Evolutionary conservation across 2,888 invertebrate genomes (phyloP), one percentile per base, ranked within the genome.

Genomic region (Tinea semifulvella): DNA sequence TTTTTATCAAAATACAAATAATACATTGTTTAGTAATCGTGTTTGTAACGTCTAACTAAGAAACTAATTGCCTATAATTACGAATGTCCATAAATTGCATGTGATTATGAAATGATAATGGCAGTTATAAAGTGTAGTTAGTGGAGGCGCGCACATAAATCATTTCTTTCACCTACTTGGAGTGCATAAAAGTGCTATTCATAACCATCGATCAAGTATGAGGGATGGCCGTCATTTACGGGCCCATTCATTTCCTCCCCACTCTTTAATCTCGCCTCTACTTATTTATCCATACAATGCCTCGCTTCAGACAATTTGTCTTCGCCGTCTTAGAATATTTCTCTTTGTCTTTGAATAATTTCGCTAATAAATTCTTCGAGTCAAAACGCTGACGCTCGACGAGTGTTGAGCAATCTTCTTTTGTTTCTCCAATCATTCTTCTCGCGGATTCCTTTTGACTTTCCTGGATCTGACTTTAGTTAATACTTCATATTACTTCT

Each of bases 341-440:
- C 63, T 65, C 69, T 70, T 74, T 76, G 73, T 74, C 70, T 71
- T 67, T 70, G 71, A 76, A 63, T 74, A 71, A 75, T 76, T 75
- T 63, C 63, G 63, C 68, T 68, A 71, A 74, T 74, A 76, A 75
- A 71, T 74, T 65, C 62, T 58, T 60, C 60, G 64, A 70, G 67
- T 71, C 68, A 67, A 64, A 72, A 65, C 65, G 36, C 31, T 31
- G 7, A 5, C 31, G 4, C 3, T 11, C 16, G 42, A 16, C 42
- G 6, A 8, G 13, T 25, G 14, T 18, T 8, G 39, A 19, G 6
- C 14, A 3, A 39, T 39, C 14, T 39, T 18, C 22, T 16, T 40
- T 40, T 40, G 40, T 40, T 40, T 40, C 22, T 22, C 11, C 22
- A 20, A 40, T 40, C n/a, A 22, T 22, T 20, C 22, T 40, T 22